phyloP scores from a whole-genome alignment of 2,113 vertebrate species.

The Paracanthobrama guichenoti region DNA sequence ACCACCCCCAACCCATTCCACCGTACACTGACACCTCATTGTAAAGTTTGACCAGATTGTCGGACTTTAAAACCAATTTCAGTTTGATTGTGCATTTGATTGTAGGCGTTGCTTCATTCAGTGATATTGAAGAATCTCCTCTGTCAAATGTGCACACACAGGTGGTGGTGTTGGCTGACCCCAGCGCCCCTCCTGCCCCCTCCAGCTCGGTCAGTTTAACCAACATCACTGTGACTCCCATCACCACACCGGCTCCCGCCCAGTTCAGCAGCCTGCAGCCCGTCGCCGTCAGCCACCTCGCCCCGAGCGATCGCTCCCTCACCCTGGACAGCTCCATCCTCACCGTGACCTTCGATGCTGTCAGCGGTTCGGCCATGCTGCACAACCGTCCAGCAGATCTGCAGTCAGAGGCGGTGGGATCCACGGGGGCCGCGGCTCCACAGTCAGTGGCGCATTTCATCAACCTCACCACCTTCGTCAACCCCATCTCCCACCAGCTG shows the following conservation, averaged over 20 bases:
- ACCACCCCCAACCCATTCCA: no score
- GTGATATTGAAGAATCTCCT: background rate
- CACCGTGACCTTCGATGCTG: slow-evolving; percentile 92
- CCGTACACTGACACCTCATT: no score
- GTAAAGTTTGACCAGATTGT: no score
- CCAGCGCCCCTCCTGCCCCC: slow-evolving; percentile 69
- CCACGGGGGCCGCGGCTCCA: slow-evolving; percentile 56
- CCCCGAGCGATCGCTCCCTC: slow-evolving; percentile 83
- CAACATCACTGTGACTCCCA: slow-evolving; percentile 93
- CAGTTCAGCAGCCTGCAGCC: slow-evolving; percentile 96
- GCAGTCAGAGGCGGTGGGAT: slow-evolving; percentile 73
- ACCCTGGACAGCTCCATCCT: slow-evolving; percentile 96
- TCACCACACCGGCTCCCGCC: slow-evolving; percentile 80
- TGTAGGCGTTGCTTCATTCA: background rate
- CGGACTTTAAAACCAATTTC: no score
- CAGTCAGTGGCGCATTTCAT: slow-evolving; percentile 95
- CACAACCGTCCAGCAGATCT: slow-evolving; percentile 88
- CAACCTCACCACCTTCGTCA: slow-evolving; percentile 94
- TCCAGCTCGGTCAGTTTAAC: slow-evolving; percentile 86
- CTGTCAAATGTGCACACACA: slow-evolving; percentile 66
- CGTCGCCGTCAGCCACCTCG: slow-evolving; percentile 86
- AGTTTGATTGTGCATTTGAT: no score
- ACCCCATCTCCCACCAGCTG: slow-evolving; percentile 87
- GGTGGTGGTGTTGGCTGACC: slow-evolving; percentile 94
- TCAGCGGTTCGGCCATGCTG: slow-evolving; percentile 89